A percentile compares a stretch with the other conserved stretches of the same genome.
Conservation (phyloP, 2,113 vertebrate species). For the Chaenogobius annularis region DNA sequence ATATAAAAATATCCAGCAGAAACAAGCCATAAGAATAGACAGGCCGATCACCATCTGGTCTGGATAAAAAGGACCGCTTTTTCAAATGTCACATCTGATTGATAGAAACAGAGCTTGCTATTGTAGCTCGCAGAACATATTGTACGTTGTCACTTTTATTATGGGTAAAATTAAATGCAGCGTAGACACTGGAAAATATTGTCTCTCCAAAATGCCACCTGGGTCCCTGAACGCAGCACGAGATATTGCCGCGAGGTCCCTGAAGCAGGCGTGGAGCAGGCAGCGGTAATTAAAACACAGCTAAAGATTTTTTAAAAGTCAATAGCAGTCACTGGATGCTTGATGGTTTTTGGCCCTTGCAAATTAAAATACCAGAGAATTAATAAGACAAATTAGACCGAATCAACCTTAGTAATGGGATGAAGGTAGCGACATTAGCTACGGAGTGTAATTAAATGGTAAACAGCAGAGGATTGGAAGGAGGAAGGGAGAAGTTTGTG, state of each 20-base stretch:
- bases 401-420: conserved; percentile 20
- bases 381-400: conserved; percentile 25
- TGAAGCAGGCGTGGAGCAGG: conserved; percentile 58
- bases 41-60: neutral
- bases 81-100: neutral
- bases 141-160: conserved; percentile 4
- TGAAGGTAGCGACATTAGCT: neutral
- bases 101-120: neutral
- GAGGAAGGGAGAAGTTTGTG: neutral
- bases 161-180: neutral
- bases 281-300: conserved; percentile 53
- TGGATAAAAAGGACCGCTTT: neutral
- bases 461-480: conserved; percentile 5
- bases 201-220: conserved; percentile 25
- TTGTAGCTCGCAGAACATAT: neutral
- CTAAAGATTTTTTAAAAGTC: conserved; percentile 47
- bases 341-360: conserved; percentile 19
- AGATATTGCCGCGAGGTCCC: conserved; percentile 53
- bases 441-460: neutral
- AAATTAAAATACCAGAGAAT: conserved; percentile 49
- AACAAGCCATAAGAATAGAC: neutral
- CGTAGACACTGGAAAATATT: neutral
- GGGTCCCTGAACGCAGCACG: conserved; percentile 16
- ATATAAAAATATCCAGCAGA: neutral
- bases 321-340: conserved; percentile 35